phyloP scores from a whole-genome alignment of 2,888 invertebrate genomes.

The Boloria selene region DNA sequence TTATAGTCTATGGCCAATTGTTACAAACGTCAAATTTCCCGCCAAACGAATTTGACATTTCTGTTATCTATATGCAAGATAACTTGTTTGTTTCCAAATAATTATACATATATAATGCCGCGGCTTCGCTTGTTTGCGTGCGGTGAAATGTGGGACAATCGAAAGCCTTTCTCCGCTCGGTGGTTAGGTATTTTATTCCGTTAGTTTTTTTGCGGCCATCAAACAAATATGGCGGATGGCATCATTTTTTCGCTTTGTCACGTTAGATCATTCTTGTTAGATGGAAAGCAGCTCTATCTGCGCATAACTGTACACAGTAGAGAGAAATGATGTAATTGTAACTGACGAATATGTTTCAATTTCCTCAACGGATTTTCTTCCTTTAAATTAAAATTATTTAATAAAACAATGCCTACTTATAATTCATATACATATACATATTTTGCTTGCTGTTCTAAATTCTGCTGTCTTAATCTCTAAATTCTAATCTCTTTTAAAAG shows the following conservation, averaged over 20 bases:
- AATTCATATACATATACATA: no score
- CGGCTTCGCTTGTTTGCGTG: slow-evolving; percentile 70
- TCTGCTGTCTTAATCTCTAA: no score
- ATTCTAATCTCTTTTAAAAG: no score
- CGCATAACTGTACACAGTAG: slow-evolving; percentile 70
- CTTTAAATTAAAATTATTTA: background rate
- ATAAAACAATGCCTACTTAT: background rate
- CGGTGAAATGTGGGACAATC: slow-evolving; percentile 80
- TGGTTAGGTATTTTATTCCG: slow-evolving; percentile 81
- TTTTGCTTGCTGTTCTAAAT: background rate
- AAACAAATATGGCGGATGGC: slow-evolving; percentile 75
- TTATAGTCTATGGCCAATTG: slow-evolving; percentile 54
- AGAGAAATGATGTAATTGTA: slow-evolving; percentile 73
- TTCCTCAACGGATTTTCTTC: background rate
- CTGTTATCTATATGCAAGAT: slow-evolving; percentile 52
- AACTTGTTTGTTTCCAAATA: slow-evolving; percentile 51
- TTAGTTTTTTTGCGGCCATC: slow-evolving; percentile 81
- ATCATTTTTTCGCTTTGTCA: slow-evolving; percentile 81
- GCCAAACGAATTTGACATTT: slow-evolving; percentile 63
- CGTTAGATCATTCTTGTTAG: slow-evolving; percentile 82
- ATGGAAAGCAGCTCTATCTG: slow-evolving; percentile 75
- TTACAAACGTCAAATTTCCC: slow-evolving; percentile 59
- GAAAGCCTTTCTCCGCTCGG: slow-evolving; percentile 81
- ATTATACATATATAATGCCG: slow-evolving; percentile 57
- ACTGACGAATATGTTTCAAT: slow-evolving; percentile 44